Base-by-base conservation (phyloP, 2,888 invertebrate genomes). In the Perithous albicinctus region DNA sequence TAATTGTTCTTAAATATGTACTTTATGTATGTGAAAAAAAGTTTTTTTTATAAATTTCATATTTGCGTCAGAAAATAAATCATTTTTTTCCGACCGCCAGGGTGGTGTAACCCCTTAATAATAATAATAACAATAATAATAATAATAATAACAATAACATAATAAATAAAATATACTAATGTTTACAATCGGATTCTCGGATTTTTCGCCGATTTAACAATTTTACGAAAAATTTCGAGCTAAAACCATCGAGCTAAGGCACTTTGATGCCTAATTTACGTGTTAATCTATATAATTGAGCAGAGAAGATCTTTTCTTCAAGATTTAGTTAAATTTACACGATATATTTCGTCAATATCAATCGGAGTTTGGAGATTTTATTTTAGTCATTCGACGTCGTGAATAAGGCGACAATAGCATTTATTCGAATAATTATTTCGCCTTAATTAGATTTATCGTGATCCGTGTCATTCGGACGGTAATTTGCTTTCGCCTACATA, bases 211-310 rank as follows among this genome's bases (percentile, higher is more conserved):
- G 12, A n/a, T 41, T 41, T 1, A 12, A 20, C 1, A 12, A 12
- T 20, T 7, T 0, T 1, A 18, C 8, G 46, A 10, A 12, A 20
- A 10, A 51, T 10, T 51, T 51, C 6, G 48, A 12, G 43, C 10
- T 20, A 51, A 32, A 35, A 43, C 64, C 43, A 80, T 66, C 41
- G 70, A 38, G 59, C 29, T 26, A 61, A 66, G 80, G 76, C 76
- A 80, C 72, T 77, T 76, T 61, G 72, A 59, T 66, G 66, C 56
- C 66, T 56, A 59, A 15, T 48, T 32, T 70, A 26, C 38, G 29
- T 18, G 38, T 70, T 32, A 72, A 72, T 43, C 43, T 29, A 48
- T 67, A 51, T 67, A 12, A 41, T 74, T 75, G 74, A 75, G 79
- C 75, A 23, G 26, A 10, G 48, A 63, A 74, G 23, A 79, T 38